These are phyloP conservation scores for Ophioderma brevispina DNA, from an alignment of 35 echinoderm and acorn worm species.

Conservation along the genomic window DNA sequence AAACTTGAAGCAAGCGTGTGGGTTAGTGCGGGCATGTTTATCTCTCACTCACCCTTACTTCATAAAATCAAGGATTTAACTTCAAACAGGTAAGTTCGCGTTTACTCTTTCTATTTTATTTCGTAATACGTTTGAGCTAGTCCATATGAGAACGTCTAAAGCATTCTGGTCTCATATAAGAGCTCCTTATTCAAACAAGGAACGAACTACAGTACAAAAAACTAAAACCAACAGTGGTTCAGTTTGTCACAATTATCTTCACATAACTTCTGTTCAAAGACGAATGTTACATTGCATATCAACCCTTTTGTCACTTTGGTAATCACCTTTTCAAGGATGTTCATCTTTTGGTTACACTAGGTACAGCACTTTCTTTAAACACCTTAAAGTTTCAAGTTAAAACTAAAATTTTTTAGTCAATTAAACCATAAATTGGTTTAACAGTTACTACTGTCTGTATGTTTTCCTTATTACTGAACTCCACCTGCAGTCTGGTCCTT, in stretches of 20 bases:
- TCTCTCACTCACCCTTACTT: constrained; percentile 54
- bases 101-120: neutral
- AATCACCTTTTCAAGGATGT: constrained; percentile 15
- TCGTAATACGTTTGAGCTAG: neutral
- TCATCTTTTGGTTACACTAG: neutral
- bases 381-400: neutral
- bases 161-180: neutral
- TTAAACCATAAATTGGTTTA: neutral
- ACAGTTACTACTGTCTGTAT: neutral
- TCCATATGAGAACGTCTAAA: neutral
- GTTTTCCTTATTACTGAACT: too few relatives aligned
- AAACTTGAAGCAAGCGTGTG: neutral
- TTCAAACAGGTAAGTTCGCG: constrained; percentile 10
- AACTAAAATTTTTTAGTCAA: neutral
- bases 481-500: neutral
- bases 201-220: neutral
- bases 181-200: neutral
- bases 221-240: too few relatives aligned
- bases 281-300: neutral
- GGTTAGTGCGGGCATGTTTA: constrained; percentile 25
- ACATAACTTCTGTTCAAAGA: neutral
- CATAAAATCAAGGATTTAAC: constrained; percentile 17
- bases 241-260: neutral
- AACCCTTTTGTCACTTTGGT: neutral
- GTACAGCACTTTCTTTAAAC: neutral